phyloP scores from a whole-genome alignment of 2,797 vertebrate genomes.

The Amphiprion clarkii region DNA sequence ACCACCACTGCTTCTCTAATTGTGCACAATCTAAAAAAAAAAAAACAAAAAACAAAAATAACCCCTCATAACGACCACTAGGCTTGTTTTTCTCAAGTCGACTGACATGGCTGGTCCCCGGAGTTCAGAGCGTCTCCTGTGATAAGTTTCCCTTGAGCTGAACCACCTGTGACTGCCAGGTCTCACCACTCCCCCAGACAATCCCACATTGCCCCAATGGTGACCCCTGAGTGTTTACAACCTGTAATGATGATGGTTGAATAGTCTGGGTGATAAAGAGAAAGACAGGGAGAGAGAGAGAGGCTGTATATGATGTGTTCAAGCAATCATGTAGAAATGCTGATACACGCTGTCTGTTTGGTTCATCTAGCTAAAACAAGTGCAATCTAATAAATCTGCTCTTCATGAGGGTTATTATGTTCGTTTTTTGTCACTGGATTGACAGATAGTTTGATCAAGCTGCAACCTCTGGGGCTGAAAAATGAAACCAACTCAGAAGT shows the following conservation, averaged over 20 bases:
- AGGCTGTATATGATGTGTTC: not conserved
- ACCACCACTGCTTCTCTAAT: constrained; percentile 9
- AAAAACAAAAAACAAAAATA: not conserved
- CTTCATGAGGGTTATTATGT: not conserved
- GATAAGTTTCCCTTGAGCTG: constrained; percentile 54
- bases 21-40: constrained; percentile 32
- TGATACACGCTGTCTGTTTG: not conserved
- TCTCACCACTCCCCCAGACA: constrained; percentile 34
- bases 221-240: constrained; percentile 60
- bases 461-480: too few species aligned
- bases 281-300: not conserved
- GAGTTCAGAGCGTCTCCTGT: constrained; percentile 62
- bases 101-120: constrained; percentile 60
- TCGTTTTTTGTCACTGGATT: not conserved
- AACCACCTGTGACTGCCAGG: constrained; percentile 64
- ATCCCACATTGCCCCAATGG: constrained; percentile 2
- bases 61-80: constrained; percentile 53
- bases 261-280: constrained; percentile 1
- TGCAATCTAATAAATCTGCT: not conserved
- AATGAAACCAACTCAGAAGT: too few species aligned
- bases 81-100: constrained; percentile 83
- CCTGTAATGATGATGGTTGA: constrained; percentile 40
- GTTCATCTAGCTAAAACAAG: not conserved
- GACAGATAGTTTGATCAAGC: too few species aligned
- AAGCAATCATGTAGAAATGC: constrained; percentile 7